Base-by-base conservation (phyloP, 2,113 vertebrate genomes). In the Coracopsis vasa region DNA sequence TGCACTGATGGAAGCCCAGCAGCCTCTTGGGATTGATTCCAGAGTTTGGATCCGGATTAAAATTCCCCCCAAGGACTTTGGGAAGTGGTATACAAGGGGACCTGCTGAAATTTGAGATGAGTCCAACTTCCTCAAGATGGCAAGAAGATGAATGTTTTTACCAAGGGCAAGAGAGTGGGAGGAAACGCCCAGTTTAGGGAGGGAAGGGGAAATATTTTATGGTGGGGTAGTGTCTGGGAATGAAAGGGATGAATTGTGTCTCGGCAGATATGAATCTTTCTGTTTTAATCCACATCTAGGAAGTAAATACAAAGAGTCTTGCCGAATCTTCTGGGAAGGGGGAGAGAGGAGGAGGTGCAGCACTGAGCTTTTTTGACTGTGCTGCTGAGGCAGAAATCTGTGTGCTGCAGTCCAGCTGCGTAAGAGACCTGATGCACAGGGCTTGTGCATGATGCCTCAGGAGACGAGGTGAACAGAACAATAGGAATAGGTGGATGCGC, bases 241-340 rank as follows among this genome's bases (percentile, higher is more conserved):
- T 96, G 95, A 96, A 97, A 96, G 95, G 77, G 95, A 96, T 92
- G 94, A 89, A 94, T 96, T 96, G 92, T 94, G 91, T 96, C 91
- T 94, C 7, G 1, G 88, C 62, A 95, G 95, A 96, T 97, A 95
- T 8, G 86, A 81, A 96, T 95, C 92, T 96, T 80, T 92, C 74
- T 19, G 77, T 94, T 94, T 94, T 94, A 96, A 97, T 96, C 73
- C 96, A 94, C 91, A 75, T 94, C 70, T 96, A 97, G 96, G 95
- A 97, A 97, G 91, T 91, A 89, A 94, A 94, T 91, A 94, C 48
- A 95, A 92, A 96, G 91, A 91, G 72, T 69, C n/a, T 78, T 65
- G 86, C 88, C 1, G 71, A 29, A 54, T 54, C 91, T 92, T 72
- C 2, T 92, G 88, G 85, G 85, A 91, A 79, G 3, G 1, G 77